Conservation (phyloP, 1,140 invertebrate genomes). For the Stratiolaelaps scimitus region DNA sequence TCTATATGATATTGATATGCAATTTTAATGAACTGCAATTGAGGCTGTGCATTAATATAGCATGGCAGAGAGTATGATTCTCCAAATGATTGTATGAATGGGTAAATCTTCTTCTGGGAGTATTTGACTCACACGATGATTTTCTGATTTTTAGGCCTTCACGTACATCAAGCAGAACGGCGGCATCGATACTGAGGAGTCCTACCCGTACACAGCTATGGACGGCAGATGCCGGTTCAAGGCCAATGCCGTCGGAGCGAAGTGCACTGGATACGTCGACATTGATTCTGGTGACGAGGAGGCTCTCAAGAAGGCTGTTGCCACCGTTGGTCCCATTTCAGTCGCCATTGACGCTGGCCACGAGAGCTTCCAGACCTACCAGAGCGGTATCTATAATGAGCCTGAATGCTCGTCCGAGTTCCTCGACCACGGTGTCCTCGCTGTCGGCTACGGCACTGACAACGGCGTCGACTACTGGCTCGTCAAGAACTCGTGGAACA, state of each 20-base stretch:
- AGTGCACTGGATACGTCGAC: slow-evolving; percentile 69
- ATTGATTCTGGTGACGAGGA: slow-evolving; percentile 54
- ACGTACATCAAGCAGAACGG: slow-evolving; percentile 41
- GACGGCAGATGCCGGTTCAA: slow-evolving; percentile 55
- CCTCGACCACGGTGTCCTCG: slow-evolving; percentile 48
- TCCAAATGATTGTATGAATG: no score
- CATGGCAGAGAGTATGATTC: no score
- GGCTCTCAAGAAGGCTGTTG: slow-evolving; percentile 59
- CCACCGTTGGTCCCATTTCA: slow-evolving; percentile 67
- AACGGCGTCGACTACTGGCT: slow-evolving; percentile 37
- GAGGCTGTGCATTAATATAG: no score
- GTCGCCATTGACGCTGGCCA: slow-evolving; percentile 81
- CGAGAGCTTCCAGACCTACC: slow-evolving; percentile 49
- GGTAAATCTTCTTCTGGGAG: no score
- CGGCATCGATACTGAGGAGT: slow-evolving; percentile 43
- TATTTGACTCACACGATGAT: no score
- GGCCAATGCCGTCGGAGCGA: slow-evolving; percentile 57
- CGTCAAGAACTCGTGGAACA: slow-evolving; percentile 38
- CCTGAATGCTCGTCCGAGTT: slow-evolving; percentile 41
- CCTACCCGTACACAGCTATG: slow-evolving; percentile 42
- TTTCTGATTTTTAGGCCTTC: slow-evolving; percentile 38
- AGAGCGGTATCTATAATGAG: slow-evolving; percentile 41
- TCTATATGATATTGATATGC: no score
- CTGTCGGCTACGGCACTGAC: slow-evolving; percentile 46
- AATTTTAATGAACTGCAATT: no score